Evolutionary conservation across 2,113 vertebrate genomes (phyloP), one percentile per base, ranked within the genome.

Genomic region (Trogon melanurus): DNA sequence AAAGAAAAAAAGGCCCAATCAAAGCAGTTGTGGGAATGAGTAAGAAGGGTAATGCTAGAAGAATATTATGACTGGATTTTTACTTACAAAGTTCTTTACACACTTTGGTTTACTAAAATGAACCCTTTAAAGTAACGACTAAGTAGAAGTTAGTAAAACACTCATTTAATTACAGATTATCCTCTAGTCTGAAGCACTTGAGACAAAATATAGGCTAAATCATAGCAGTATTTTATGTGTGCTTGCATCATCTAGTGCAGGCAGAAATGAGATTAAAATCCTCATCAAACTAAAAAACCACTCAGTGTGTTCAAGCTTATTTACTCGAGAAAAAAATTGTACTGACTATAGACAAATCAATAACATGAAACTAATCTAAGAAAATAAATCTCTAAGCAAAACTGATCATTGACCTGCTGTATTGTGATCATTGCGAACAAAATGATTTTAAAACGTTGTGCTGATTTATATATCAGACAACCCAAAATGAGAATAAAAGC

Each of bases 101-200:
- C 69, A 73, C 67, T 71, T 78, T 5, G 2, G 10, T 85, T 95
- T 83, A 41, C 67, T 66, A 71, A 78, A 85, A 67, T 38, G 47
- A 78, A 29, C 5, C 7, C 75, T 93, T 93, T 69, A 79, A 57
- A 69, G 12, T 57, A 76, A 58, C 16, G 30, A 56, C 60, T 67
- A 79, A 89, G 48, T 23, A 45, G 29, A 92, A 70, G 70, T 78
- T 58, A 76, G 53, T 44, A 64, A 90, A 72, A 78, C 50, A 53
- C 10, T 53, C 61, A 12, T 6, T 85, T 95, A 95, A 75, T 93
- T 87, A 91, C 47, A 88, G 36, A 88, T 74, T 71, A 88, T 47
- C 21, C 48, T 74, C n/a, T 23, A 67, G 41, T 41, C 56, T 45
- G 26, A 79, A 93, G 48, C 54, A 58, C 45, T 82, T 79, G 13